Evolutionary conservation across 2,113 vertebrate species (phyloP).

Genomic region (Emydocephalus ijimae): DNA sequence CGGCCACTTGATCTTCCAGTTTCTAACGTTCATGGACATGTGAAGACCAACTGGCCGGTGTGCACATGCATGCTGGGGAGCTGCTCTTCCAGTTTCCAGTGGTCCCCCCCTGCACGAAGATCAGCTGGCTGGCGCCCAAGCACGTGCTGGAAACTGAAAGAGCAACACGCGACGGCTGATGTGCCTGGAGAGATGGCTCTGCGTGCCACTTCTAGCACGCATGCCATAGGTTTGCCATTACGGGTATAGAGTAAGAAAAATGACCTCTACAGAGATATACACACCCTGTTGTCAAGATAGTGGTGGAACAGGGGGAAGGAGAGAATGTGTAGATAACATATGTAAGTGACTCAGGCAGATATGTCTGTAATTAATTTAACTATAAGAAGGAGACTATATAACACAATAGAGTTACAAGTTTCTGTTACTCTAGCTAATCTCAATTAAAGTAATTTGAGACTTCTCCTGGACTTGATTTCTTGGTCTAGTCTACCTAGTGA

Average conservation of each 20-base stretch:
- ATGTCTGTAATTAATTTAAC: neutral
- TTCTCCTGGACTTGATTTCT: neutral
- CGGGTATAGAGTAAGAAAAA: neutral
- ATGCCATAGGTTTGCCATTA: too few relatives aligned
- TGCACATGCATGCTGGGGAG: too few relatives aligned
- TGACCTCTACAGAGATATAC: neutral
- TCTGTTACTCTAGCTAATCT: neutral
- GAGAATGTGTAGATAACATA: neutral
- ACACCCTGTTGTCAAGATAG: neutral
- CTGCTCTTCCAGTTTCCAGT: too few relatives aligned
- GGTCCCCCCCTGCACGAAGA: too few relatives aligned
- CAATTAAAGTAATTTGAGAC: neutral
- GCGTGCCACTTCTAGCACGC: too few relatives aligned
- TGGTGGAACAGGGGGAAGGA: fast-evolving
- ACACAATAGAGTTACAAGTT: neutral
- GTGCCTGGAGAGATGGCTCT: too few relatives aligned
- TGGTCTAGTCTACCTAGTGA: neutral
- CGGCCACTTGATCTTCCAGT: too few relatives aligned
- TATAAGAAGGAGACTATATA: neutral
- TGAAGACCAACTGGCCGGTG: too few relatives aligned
- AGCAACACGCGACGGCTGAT: too few relatives aligned
- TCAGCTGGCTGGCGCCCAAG: too few relatives aligned
- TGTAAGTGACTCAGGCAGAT: neutral
- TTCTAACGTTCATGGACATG: too few relatives aligned
- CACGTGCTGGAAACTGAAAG: too few relatives aligned